Conservation (phyloP, 2,888 invertebrate genomes). For the Ashinkailepas kermadecensis region DNA sequence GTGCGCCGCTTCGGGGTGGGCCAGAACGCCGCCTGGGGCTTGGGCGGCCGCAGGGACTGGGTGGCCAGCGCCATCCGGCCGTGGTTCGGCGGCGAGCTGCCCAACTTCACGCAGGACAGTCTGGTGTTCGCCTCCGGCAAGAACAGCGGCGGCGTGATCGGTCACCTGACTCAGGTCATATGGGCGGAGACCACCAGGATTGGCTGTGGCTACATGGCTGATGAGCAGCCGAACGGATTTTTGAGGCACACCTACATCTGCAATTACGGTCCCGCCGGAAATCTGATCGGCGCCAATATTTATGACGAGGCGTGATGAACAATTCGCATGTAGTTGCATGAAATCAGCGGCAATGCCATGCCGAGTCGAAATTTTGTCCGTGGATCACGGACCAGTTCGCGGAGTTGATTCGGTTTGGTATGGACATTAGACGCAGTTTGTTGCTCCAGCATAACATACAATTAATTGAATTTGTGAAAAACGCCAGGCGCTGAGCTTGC, state of each 20-base stretch:
- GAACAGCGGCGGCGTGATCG: conserved; percentile 29
- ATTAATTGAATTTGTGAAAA: too few species aligned
- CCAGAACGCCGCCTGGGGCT: not conserved
- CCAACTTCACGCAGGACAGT: not conserved
- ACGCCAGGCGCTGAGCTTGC: too few species aligned
- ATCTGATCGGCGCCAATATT: not conserved
- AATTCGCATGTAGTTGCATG: too few species aligned
- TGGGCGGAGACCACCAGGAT: conserved; percentile 81
- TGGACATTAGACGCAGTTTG: too few species aligned
- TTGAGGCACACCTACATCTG: not conserved
- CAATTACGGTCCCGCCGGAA: not conserved
- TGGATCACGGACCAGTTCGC: too few species aligned
- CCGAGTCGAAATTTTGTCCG: too few species aligned
- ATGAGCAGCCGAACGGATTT: conserved; percentile 44
- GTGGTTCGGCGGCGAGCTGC: not conserved
- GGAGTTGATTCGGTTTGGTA: too few species aligned
- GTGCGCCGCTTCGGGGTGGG: not conserved
- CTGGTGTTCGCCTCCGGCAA: not conserved
- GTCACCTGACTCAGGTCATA: conserved; percentile 58
- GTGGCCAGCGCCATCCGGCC: not conserved
- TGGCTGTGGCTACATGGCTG: conserved; percentile 78
- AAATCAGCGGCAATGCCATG: too few species aligned
- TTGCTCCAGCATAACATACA: too few species aligned
- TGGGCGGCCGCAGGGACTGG: not conserved
- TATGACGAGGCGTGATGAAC: too few species aligned